Base-by-base conservation (phyloP, 1,140 invertebrate genomes). In the Neodiprion virginianus region DNA sequence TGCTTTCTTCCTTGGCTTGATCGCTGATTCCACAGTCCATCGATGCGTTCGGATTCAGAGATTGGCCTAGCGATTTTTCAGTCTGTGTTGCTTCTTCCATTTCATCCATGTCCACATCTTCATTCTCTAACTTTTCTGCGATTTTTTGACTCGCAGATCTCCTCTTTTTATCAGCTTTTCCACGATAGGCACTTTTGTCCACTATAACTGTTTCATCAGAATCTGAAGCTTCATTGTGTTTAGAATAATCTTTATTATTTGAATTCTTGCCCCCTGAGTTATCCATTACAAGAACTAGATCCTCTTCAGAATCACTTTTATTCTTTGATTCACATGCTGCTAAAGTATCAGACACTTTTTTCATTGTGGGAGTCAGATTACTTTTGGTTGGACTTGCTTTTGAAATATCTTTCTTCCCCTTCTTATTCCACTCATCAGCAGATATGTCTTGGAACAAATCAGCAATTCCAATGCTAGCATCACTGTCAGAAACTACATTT, bases 381-480 rank as follows among this genome's bases (percentile, higher is more conserved):
- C 2, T 65, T 65, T 40, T 65, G 4, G 12, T 7, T 7, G 12
- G 17, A 14, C 17, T 65, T 17, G 66, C 67, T 49, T 72, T 21
- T 68, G 69, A 72, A 73, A 66, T 72, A 28, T 69, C 48, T 61
- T 76, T 69, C 71, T 72, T 69, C 53, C 23, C 14, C 14, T 47
- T 69, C 47, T 69, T 47, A 11, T 71, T 49, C 70, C 70, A 71
- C 8, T 71, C 75, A 73, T 78, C 77, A 49, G 71, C 77, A 28
- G 77, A 17, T 21, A 80, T 74, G 66, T 83, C 76, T 74, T 78
- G 75, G 48, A 84, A 82, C 11, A 81, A 50, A 53, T 69, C 28
- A 65, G 28, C 69, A 12, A 28, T 8, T 65, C 66, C 65, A 1
- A 65, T n/a, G 14, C 79, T 40, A 40, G 28, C 28, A 40, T 40